A percentile compares a stretch with the other conserved stretches of the same genome.
Conservation (phyloP, 2,797 vertebrate genomes). For the Florisuga fusca region DNA sequence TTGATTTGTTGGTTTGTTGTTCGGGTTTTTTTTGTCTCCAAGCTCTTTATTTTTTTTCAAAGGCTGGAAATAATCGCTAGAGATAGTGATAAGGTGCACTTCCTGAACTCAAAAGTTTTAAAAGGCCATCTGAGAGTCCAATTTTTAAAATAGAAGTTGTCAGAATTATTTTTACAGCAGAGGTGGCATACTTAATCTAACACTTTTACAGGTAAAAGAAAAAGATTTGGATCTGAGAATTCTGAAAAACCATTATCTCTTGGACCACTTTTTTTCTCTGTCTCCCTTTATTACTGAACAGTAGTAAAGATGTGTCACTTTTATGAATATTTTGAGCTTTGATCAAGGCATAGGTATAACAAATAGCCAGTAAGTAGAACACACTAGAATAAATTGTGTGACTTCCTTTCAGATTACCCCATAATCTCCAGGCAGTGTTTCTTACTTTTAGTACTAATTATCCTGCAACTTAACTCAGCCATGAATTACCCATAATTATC, state of each 20-base stretch:
- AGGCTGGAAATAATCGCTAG: not conserved
- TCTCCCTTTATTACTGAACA: not conserved
- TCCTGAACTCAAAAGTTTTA: not conserved
- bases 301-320: not conserved
- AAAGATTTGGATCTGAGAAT: not conserved
- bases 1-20: too few relatives aligned
- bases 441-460: slow-evolving; percentile 25
- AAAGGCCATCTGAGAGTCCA: not conserved
- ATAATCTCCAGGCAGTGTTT: slow-evolving; percentile 16
- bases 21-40: too few relatives aligned
- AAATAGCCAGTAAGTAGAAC: not conserved
- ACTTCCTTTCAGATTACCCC: slow-evolving; percentile 7
- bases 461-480: slow-evolving; percentile 10
- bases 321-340: not conserved
- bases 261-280: not conserved
- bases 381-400: not conserved
- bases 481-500: slow-evolving; percentile 42
- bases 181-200: not conserved
- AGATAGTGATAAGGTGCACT: accelerated
- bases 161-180: not conserved
- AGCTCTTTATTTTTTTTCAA: slow-evolving; percentile 1
- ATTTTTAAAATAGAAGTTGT: not conserved
- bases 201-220: not conserved
- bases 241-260: not conserved
- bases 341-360: not conserved